Base-by-base conservation (phyloP, 2,888 invertebrate species). In the Leptinotarsa tumamoca region DNA sequence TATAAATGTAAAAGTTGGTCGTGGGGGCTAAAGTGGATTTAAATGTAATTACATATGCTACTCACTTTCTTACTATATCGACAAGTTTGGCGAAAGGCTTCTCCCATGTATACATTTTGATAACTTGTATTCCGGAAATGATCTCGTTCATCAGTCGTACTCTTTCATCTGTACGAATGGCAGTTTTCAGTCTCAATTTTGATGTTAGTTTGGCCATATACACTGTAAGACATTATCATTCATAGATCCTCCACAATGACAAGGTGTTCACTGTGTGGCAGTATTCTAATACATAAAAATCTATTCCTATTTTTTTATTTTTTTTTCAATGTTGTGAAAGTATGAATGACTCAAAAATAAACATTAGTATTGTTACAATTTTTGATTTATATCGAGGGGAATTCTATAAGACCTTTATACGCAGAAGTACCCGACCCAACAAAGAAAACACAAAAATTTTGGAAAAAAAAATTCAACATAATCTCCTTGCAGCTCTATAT, bases 51-150 rank as follows among this genome's bases (percentile, higher is more conserved):
- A 49, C 13, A 15, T 15, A n/a, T 43, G 43, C 21, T 43, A 63
- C 63, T 63, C 33, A 63, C 63, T n/a, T 27, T 43, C 63, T 63
- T 3, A 63, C 63, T 33, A 43, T n/a, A 54, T 90, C 92, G 1
- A 97, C 94, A 74, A 97, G 91, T 82, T 92, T 92, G 21, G 94
- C 92, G 85, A 98, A 98, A 0, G 97, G 95, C 83, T 92, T 92
- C 86, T 98, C 98, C 95, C 98, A 98, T 0, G 97, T 95, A 84
- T 97, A 98, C 97, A 98, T 97, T 90, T 98, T 98, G 81, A 98
- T 95, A 0, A 97, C 96, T 89, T 96, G 92, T 85, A 96, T 95
- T 1, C 96, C 97, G 83, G 93, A 92, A 67, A 98, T 93, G 52
- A 96, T 94, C 89, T 96, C 98, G 85, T 95, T 96, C 96, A 98